These are phyloP conservation scores for Thunnus thynnus DNA, from an alignment of 2,113 vertebrate genomes.

Conservation along the genomic window DNA sequence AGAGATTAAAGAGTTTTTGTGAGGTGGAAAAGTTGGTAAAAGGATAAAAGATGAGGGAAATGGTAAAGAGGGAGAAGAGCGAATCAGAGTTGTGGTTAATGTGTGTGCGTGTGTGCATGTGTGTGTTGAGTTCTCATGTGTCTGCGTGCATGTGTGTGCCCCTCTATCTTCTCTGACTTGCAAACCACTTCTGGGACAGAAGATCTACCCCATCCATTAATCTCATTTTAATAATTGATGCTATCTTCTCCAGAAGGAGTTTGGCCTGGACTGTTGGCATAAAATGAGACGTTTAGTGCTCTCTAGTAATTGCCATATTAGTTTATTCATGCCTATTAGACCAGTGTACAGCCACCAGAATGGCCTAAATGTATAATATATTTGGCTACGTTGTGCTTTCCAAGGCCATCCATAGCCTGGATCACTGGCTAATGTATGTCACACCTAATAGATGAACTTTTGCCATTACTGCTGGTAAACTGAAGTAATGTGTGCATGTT, in stretches of 20 bases:
- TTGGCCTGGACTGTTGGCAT: constrained; percentile 44
- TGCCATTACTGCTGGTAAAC: not conserved
- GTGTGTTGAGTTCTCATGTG: not conserved
- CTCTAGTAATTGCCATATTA: constrained; percentile 50
- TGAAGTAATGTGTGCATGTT: not conserved
- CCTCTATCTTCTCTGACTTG: constrained; percentile 42
- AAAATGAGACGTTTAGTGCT: constrained; percentile 58
- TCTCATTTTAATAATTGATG: constrained; percentile 76
- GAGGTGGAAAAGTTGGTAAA: constrained; percentile 6
- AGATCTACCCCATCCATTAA: constrained; percentile 63
- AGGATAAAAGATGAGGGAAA: constrained; percentile 7
- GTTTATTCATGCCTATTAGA: constrained; percentile 42
- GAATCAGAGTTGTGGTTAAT: constrained; percentile 11
- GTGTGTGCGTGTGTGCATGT: not conserved
- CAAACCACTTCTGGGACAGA: constrained; percentile 53
- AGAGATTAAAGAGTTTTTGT: not conserved
- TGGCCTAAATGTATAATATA: constrained; percentile 7
- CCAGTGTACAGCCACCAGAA: not conserved
- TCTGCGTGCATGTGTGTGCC: not conserved
- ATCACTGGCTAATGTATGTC: not conserved
- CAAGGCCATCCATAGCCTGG: not conserved
- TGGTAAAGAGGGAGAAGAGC: not conserved
- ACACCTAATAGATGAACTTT: not conserved
- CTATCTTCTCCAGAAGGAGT: constrained; percentile 44
- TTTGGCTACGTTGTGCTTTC: constrained; percentile 17